These are phyloP conservation scores for Ormyrus rosae DNA, from an alignment of 2,888 invertebrate species.

Conservation along the genomic window DNA sequence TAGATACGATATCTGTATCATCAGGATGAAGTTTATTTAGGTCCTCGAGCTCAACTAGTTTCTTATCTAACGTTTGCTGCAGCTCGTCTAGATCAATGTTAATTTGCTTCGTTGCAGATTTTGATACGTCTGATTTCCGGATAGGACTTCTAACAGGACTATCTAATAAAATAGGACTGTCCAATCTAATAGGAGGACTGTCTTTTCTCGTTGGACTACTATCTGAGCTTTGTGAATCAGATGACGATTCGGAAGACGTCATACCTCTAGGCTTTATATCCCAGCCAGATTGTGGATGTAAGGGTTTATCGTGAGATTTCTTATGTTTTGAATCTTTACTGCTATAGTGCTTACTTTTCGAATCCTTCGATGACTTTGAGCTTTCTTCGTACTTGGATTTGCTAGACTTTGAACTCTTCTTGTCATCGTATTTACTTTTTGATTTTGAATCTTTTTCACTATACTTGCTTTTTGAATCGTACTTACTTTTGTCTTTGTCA, in stretches of 20 bases:
- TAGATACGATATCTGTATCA: conserved; percentile 5
- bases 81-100: conserved; percentile 53
- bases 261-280: conserved; percentile 51
- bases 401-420: conserved; percentile 40
- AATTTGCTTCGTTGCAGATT: conserved; percentile 10
- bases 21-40: conserved; percentile 50
- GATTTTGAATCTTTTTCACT: conserved; percentile 53
- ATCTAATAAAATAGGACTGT: not conserved
- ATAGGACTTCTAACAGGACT: conserved; percentile 3
- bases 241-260: not conserved
- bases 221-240: conserved; percentile 13
- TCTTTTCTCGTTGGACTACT: conserved; percentile 12
- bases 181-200: not conserved
- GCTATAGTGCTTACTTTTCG: conserved; percentile 38
- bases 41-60: conserved; percentile 53
- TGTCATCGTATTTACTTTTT: conserved; percentile 44
- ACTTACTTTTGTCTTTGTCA: conserved; percentile 27
- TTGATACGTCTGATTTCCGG: not conserved
- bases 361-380: conserved; percentile 17
- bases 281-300: conserved; percentile 42
- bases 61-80: conserved; percentile 54
- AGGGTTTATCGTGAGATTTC: not conserved
- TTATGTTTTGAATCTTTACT: conserved; percentile 16
- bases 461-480: conserved; percentile 34
- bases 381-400: conserved; percentile 38